phyloP scores from a whole-genome alignment of 2,113 vertebrate genomes.

The Grallaria varia region DNA sequence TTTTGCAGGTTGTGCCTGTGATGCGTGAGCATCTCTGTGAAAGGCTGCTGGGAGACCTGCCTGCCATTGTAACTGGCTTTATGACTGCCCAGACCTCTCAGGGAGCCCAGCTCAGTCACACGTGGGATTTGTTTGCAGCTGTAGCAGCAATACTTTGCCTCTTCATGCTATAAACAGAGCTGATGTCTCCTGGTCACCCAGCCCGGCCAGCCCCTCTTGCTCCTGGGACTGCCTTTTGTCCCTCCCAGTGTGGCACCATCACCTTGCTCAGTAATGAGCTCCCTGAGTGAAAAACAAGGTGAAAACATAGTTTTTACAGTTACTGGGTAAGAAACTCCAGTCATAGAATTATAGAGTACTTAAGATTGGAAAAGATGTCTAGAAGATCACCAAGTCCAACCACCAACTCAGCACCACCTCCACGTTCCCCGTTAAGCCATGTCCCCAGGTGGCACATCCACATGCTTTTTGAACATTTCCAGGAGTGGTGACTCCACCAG shows the following conservation, averaged over 20 bases:
- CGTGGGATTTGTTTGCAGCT: accelerated
- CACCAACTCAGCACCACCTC: not conserved
- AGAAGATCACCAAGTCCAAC: not conserved
- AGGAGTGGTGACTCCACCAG: not conserved
- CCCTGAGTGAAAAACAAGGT: accelerated
- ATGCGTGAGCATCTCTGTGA: not conserved
- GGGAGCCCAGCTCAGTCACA: not conserved
- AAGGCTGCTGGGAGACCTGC: not conserved
- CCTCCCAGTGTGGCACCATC: not conserved
- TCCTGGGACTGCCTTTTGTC: not conserved
- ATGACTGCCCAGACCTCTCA: accelerated
- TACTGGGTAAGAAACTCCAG: not conserved
- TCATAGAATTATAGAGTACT: not conserved
- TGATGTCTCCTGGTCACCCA: not conserved
- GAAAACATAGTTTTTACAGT: not conserved
- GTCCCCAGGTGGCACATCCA: not conserved
- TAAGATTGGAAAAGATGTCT: not conserved
- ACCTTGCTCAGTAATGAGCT: not conserved
- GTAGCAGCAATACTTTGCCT: not conserved
- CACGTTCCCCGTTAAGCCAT: not conserved
- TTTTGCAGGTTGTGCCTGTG: not conserved
- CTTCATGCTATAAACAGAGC: not conserved
- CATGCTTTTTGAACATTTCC: not conserved
- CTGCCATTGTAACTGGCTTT: not conserved
- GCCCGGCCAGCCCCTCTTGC: not conserved